Base-by-base conservation (phyloP, 2,888 invertebrate species). In the Drosophila kokeensis region DNA sequence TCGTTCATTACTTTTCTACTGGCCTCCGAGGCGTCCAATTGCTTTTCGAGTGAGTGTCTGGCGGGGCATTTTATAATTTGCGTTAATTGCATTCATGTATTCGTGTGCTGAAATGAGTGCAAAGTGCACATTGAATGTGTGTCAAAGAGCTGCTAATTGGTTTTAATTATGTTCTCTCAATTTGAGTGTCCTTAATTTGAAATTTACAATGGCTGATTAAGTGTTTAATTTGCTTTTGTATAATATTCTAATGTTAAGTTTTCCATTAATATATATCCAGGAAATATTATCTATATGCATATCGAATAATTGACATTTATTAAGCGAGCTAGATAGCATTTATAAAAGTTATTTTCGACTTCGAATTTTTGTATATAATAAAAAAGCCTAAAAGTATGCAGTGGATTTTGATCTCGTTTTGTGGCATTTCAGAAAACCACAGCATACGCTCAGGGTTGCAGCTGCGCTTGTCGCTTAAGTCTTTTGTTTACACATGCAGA, bases 401-500 rank as follows among this genome's bases (percentile, higher is more conserved):
- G 18, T 18, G 27, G 0, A 42, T 48, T 36, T 50, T 27, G 1
- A 13, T 3, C 4, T 0, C 1, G 1, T 2, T 0, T 0, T 1
- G 1, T 1, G 0, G 15, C 0, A 11, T 18, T 8, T 1, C 0
- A 27, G 4, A 48, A 70, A 65, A 53, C 1, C 7, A 15, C 38
- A 30, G 85, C 75, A 79, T 76, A 85, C 2, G 27, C 21, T 2
- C 4, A 7, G 53, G 86, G 60, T 15, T 29, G 42, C 21, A 10
- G 3, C 4, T 29, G 36, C 61, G 91, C 83, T 83, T 69, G 78
- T 83, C 67, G 74, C 83, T 66, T 88, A 82, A 92, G 83, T 91
- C 91, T 81, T 91, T 90, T 62, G 82, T 85, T 79, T 81, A 10
- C 10, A 15, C 21, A 18, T 4, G 4, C 18, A 15, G 4, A 34